Base-by-base conservation (phyloP, 2,888 invertebrate genomes). In the Eupithecia pulchellata region DNA sequence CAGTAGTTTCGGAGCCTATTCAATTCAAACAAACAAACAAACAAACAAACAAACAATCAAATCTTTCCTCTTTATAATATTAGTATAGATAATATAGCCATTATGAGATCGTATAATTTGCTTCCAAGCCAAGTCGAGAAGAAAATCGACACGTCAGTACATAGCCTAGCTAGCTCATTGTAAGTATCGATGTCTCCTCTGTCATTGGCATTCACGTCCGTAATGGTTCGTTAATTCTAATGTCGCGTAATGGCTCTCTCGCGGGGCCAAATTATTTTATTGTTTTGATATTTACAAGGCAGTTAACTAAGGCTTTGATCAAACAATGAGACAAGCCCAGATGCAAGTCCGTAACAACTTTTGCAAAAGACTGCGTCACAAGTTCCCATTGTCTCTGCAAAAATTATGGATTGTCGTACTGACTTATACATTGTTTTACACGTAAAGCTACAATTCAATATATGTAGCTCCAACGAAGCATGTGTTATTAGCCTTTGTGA, bases 181-280 rank as follows among this genome's bases (percentile, higher is more conserved):
- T 76, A 75, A 86, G 86, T 86, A 86, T 84, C 84, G 81, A 82
- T 82, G 83, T 83, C 82, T 79, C 84, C 82, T 79, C 84, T 85
- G 85, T 82, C 85, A 81, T 82, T 88, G 88, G 83, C 87, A 88
- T 86, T 89, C 84, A 79, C 79, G 79, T 81, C 80, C 79, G 80
- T 84, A 86, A 89, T 85, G 86, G 86, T 88, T 87, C 88, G 85
- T 86, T 90, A 89, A 88, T 87, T 89, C 83, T 82, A 80, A 83
- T 81, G 76, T 80, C 79, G 82, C 81, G 77, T 84, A 86, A 83
- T 81, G 80, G 79, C 82, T 73, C 75, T 79, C 82, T 81, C 79
- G 83, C 77, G 80, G 69, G 78, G 73, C 82, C 81, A 82, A 82
- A 82, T 80, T 73, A 78, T 82, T 82, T 81, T 84, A 84, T 82